Evolutionary conservation across 2,888 invertebrate species (phyloP).

Genomic region (Petrolisthes cinctipes): DNA sequence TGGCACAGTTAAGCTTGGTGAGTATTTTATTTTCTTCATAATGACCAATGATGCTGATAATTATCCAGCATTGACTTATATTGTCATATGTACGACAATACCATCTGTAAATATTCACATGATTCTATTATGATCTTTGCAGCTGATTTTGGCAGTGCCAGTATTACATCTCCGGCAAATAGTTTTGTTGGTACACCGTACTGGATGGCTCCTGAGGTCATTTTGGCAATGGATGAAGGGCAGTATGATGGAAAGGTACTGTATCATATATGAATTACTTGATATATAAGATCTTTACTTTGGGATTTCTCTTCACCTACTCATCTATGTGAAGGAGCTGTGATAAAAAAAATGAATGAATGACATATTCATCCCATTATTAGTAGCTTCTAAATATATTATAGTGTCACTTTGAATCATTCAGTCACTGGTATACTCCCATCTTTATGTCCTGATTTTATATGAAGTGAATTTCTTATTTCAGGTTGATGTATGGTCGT

Average conservation of each 20-base stretch:
- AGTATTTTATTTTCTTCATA: slow-evolving; percentile 40
- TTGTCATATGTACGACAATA: slow-evolving; percentile 2
- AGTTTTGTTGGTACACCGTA: slow-evolving; percentile 99
- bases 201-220: slow-evolving; percentile 99
- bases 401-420: too few species aligned
- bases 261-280: slow-evolving; percentile 67
- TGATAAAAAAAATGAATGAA: too few species aligned
- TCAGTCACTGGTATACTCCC: too few species aligned
- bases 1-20: slow-evolving; percentile 91
- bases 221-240: slow-evolving; percentile 99
- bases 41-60: neutral
- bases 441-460: neutral
- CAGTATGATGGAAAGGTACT: slow-evolving; percentile 98
- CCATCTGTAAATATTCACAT: slow-evolving; percentile 4
- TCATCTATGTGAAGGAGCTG: too few species aligned
- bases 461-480: neutral
- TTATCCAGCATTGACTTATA: neutral
- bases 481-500: slow-evolving; percentile 93
- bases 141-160: slow-evolving; percentile 99
- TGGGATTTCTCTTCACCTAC: too few species aligned
- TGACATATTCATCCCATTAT: too few species aligned
- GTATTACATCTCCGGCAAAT: slow-evolving; percentile 96
- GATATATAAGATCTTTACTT: too few species aligned
- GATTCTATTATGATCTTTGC: slow-evolving; percentile 65
- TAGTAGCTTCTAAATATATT: too few species aligned